Evolutionary conservation across 2,888 invertebrate species (phyloP).

Genomic region (Chrysotoxum bicinctum): DNA sequence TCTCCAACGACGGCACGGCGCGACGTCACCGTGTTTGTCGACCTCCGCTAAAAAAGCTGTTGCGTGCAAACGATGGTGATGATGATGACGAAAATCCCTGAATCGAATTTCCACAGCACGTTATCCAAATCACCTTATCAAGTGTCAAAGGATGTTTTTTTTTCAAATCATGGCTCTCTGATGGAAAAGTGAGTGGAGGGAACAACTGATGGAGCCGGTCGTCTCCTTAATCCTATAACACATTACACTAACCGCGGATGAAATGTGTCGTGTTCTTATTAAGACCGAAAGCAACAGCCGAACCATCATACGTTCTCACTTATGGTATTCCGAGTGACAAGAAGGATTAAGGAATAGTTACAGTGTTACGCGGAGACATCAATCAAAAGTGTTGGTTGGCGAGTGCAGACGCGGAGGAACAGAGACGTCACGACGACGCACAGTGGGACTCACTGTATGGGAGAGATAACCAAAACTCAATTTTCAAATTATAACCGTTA

Average conservation of each 20-base stretch:
- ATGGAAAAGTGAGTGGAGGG: not conserved
- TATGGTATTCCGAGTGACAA: constrained; percentile 33
- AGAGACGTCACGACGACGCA: not conserved
- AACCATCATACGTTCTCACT: constrained; percentile 2
- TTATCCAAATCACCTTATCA: constrained; percentile 58
- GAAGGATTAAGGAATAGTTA: constrained; percentile 45
- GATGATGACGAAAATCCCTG: constrained; percentile 38
- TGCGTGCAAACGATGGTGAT: constrained; percentile 47
- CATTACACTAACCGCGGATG: constrained; percentile 43
- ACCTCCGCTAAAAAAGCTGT: constrained; percentile 22
- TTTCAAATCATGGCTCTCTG: constrained; percentile 12
- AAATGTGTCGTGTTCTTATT: constrained; percentile 70
- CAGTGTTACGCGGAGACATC: constrained; percentile 64
- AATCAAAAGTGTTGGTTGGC: constrained; percentile 53
- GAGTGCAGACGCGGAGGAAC: not conserved
- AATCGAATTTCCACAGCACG: constrained; percentile 55
- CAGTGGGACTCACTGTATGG: no score
- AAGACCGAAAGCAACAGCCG: constrained; percentile 31
- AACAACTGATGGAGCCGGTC: not conserved
- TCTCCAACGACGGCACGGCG: not conserved
- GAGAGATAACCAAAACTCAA: no score
- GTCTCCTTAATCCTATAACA: constrained; percentile 61
- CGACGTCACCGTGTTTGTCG: not conserved
- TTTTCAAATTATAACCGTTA: no score
- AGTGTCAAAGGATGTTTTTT: constrained; percentile 46